Conservation (phyloP, 2,888 invertebrate genomes). For the Pterostichus madidus region DNA sequence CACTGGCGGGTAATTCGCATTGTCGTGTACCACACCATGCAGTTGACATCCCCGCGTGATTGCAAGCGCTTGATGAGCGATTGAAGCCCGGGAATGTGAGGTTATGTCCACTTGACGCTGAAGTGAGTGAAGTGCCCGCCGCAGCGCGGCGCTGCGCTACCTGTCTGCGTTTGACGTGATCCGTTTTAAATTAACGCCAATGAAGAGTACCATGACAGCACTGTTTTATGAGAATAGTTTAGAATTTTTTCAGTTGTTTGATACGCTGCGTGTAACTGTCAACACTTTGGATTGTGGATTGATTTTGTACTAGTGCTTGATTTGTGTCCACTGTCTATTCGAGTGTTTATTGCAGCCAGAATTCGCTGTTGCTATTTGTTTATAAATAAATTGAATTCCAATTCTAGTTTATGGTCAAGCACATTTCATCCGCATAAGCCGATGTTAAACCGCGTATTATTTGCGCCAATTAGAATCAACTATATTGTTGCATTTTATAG, state of each 20-base stretch:
- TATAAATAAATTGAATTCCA: slow-evolving; percentile 48
- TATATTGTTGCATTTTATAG: slow-evolving; percentile 5
- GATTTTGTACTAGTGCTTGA: slow-evolving; percentile 36
- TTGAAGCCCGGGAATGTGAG: slow-evolving; percentile 56
- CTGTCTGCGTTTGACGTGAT: slow-evolving; percentile 63
- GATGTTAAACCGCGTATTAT: slow-evolving; percentile 20
- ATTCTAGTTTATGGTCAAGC: slow-evolving; percentile 29
- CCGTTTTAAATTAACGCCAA: slow-evolving; percentile 65
- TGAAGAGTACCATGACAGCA: slow-evolving; percentile 50
- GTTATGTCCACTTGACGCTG: slow-evolving; percentile 55
- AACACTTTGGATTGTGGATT: slow-evolving; percentile 56
- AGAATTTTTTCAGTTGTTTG: slow-evolving; percentile 33
- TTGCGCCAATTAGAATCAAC: slow-evolving; percentile 18
- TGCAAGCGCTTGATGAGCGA: slow-evolving; percentile 49
- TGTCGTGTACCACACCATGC: slow-evolving; percentile 34
- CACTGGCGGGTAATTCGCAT: slow-evolving; percentile 46
- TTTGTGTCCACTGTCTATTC: slow-evolving; percentile 25
- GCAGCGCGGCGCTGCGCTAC: slow-evolving; percentile 7
- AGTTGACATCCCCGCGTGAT: slow-evolving; percentile 53
- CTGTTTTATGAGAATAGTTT: slow-evolving; percentile 57
- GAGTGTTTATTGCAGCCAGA: slow-evolving; percentile 32
- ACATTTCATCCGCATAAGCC: slow-evolving; percentile 3
- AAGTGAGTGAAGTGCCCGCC: slow-evolving; percentile 20
- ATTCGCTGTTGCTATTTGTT: slow-evolving; percentile 36
- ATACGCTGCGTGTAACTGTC: slow-evolving; percentile 53